A percentile compares a stretch with the other conserved stretches of the same genome.
Conservation (phyloP, 1,140 invertebrate species). For the Drosophila quadrilineata region DNA sequence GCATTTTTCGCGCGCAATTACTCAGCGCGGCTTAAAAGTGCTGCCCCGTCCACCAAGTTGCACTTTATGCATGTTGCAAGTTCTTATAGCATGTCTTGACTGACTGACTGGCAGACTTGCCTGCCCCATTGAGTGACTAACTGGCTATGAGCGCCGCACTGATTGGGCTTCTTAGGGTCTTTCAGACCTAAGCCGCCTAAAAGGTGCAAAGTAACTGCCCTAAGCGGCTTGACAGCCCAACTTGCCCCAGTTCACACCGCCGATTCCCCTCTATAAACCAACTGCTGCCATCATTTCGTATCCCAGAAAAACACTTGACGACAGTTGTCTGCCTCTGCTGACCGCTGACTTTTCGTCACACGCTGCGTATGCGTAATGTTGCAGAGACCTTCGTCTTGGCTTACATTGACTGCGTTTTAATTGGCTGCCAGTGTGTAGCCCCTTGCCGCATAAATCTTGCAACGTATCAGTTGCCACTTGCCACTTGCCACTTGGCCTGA, state of each 20-base stretch:
- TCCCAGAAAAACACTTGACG: constrained; percentile 48
- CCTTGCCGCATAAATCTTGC: constrained; percentile 59
- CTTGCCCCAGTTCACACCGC: not conserved
- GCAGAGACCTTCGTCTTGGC: constrained; percentile 47
- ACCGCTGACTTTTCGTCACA: constrained; percentile 32
- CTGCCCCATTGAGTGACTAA: too few species aligned
- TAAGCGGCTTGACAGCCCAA: constrained; percentile 58
- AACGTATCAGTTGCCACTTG: constrained; percentile 29
- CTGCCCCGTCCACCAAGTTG: constrained; percentile 7
- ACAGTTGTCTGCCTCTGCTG: constrained; percentile 10
- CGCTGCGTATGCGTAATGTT: constrained; percentile 70
- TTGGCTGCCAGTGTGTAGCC: constrained; percentile 59
- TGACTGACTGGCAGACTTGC: not conserved
- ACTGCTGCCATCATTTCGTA: constrained; percentile 51
- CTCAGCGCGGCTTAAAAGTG: constrained; percentile 71
- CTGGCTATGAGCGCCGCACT: constrained; percentile 38
- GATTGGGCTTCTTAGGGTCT: constrained; percentile 55
- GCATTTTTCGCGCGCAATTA: constrained; percentile 78
- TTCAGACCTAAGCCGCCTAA: constrained; percentile 57
- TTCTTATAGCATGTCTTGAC: not conserved
- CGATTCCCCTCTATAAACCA: too few species aligned
- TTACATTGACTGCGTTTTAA: constrained; percentile 74
- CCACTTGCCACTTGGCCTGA: constrained; percentile 6
- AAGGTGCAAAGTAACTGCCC: constrained; percentile 77
- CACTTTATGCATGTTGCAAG: constrained; percentile 1